Evolutionary conservation across 1,140 invertebrate species (phyloP).

Genomic region (Bombyx mori): DNA sequence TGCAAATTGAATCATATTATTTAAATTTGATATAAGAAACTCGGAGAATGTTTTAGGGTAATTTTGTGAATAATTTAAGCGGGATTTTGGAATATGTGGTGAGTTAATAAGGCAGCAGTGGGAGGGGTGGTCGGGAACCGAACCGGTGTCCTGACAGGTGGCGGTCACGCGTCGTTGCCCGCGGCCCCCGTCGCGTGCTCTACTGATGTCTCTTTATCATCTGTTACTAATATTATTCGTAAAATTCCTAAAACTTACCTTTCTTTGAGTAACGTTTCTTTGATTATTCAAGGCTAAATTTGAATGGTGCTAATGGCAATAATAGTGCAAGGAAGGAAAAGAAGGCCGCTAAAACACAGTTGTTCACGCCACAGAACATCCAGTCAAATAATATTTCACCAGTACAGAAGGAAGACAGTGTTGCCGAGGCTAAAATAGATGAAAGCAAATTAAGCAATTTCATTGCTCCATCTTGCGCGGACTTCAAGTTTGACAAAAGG

Average conservation of each 20-base stretch:
- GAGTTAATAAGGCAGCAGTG: slow-evolving; percentile 39
- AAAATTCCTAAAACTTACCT: too few relatives aligned
- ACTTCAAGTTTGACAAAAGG: slow-evolving; percentile 73
- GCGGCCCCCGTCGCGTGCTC: slow-evolving; percentile 11
- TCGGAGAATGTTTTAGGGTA: slow-evolving; percentile 14
- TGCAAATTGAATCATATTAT: slow-evolving; percentile 5
- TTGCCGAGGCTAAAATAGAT: slow-evolving; percentile 15
- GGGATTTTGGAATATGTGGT: slow-evolving; percentile 53
- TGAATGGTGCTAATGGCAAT: slow-evolving; percentile 12
- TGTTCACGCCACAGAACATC: slow-evolving; percentile 65
- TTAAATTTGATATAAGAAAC: slow-evolving; percentile 6
- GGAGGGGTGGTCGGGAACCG: slow-evolving; percentile 20
- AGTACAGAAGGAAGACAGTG: slow-evolving; percentile 33
- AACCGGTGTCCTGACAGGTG: slow-evolving; percentile 46
- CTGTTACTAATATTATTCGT: too few relatives aligned
- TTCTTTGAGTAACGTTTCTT: too few relatives aligned
- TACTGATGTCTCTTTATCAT: too few relatives aligned
- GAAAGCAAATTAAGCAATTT: slow-evolving; percentile 44
- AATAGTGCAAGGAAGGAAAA: slow-evolving; percentile 47
- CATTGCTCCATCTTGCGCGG: slow-evolving; percentile 72
- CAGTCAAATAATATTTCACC: slow-evolving; percentile 36
- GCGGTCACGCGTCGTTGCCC: slow-evolving; percentile 44
- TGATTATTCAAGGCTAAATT: too few relatives aligned
- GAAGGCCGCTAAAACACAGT: slow-evolving; percentile 67
- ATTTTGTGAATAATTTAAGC: slow-evolving; percentile 24